Conservation (phyloP, 2,888 invertebrate species). For the Cremastobaeus sp. region DNA sequence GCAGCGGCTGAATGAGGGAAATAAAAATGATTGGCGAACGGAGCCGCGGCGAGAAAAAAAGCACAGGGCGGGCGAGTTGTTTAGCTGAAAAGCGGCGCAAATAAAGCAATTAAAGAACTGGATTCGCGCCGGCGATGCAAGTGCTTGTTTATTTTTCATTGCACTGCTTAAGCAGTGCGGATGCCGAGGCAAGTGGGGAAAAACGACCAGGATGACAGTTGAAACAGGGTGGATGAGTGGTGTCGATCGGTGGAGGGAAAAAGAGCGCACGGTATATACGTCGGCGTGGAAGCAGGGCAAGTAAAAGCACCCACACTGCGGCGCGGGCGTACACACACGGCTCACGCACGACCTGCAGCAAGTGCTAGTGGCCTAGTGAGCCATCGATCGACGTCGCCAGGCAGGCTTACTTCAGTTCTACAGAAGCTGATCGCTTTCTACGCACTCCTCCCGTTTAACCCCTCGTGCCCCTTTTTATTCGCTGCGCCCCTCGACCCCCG, state of each 20-base stretch:
- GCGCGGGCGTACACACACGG: slow-evolving; percentile 22
- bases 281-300: slow-evolving; percentile 45
- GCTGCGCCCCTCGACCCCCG: background rate
- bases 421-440: slow-evolving; percentile 69
- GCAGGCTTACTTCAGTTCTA: slow-evolving; percentile 66
- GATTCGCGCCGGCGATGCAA: too few relatives aligned
- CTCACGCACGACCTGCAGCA: slow-evolving; percentile 45
- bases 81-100: too few relatives aligned
- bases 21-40: too few relatives aligned
- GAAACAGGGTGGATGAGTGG: slow-evolving; percentile 31
- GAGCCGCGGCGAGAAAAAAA: too few relatives aligned
- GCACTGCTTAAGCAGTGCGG: slow-evolving; percentile 34
- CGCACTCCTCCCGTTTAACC: slow-evolving; percentile 63
- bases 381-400: slow-evolving; percentile 71
- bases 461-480: slow-evolving; percentile 11
- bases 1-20: too few relatives aligned
- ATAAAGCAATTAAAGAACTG: too few relatives aligned
- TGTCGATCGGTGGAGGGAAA: slow-evolving; percentile 20
- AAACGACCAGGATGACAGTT: slow-evolving; percentile 25
- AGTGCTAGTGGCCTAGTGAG: slow-evolving; percentile 72
- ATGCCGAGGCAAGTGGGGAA: slow-evolving; percentile 32
- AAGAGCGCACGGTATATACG: slow-evolving; percentile 5
- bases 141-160: too few relatives aligned
- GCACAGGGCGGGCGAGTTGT: too few relatives aligned
- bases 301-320: slow-evolving; percentile 34